Evolutionary conservation across 2,888 invertebrate species (phyloP).

Genomic region (Unio delphinus): DNA sequence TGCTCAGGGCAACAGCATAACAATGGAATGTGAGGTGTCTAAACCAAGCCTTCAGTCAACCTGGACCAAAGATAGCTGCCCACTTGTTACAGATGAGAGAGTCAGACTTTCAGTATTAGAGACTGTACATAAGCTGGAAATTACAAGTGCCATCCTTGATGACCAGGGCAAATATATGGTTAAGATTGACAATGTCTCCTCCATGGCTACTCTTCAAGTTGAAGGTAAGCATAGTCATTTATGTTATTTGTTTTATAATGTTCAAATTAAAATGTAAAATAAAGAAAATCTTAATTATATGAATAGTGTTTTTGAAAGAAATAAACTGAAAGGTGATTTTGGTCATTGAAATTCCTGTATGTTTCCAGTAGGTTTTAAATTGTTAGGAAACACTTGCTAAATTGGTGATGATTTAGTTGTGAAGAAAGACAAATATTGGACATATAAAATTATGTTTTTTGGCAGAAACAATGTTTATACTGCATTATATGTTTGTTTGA

Average conservation of each 20-base stretch:
- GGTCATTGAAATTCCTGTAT: too few species aligned
- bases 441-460: too few species aligned
- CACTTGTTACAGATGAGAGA: slow-evolving; percentile 86
- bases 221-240: slow-evolving; percentile 73
- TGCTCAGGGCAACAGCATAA: slow-evolving; percentile 59
- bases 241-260: neutral
- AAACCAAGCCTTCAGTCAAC: slow-evolving; percentile 59
- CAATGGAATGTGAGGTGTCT: slow-evolving; percentile 61
- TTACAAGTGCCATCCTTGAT: slow-evolving; percentile 50
- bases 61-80: slow-evolving; percentile 74
- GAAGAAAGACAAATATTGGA: too few species aligned
- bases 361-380: too few species aligned
- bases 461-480: too few species aligned
- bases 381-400: too few species aligned
- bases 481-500: too few species aligned
- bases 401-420: too few species aligned
- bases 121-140: slow-evolving; percentile 55
- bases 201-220: slow-evolving; percentile 84
- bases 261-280: too few species aligned
- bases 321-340: too few species aligned
- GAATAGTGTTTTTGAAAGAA: too few species aligned
- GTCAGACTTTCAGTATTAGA: slow-evolving; percentile 84
- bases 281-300: too few species aligned
- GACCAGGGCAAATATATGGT: slow-evolving; percentile 87
- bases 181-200: slow-evolving; percentile 77